Evolutionary conservation across 2,888 invertebrate genomes (phyloP).

Genomic region (Mythimna albipuncta): DNA sequence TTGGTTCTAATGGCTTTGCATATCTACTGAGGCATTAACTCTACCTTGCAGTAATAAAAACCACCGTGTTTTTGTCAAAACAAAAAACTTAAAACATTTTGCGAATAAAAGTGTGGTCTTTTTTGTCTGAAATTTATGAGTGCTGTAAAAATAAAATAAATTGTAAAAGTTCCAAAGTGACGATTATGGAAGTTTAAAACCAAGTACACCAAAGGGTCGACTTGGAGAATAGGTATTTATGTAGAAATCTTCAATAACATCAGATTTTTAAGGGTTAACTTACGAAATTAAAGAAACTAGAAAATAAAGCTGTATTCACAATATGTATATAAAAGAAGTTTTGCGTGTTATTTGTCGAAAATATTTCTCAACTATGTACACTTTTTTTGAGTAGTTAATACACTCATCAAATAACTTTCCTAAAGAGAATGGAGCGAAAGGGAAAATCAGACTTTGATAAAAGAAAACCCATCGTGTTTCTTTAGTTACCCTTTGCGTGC

Average conservation of each 20-base stretch:
- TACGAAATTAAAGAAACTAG: not conserved
- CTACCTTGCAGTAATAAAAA: slow-evolving; percentile 9
- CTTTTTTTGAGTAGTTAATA: too few relatives aligned
- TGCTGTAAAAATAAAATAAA: slow-evolving; percentile 37
- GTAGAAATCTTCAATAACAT: slow-evolving; percentile 20
- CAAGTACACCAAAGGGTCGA: slow-evolving; percentile 1
- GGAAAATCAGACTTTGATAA: too few relatives aligned
- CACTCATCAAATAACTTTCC: too few relatives aligned
- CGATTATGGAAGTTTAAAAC: slow-evolving; percentile 44
- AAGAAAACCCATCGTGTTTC: too few relatives aligned
- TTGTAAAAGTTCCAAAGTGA: slow-evolving; percentile 48
- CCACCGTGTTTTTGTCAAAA: slow-evolving; percentile 22
- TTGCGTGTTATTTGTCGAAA: not conserved
- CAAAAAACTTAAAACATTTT: slow-evolving; percentile 31
- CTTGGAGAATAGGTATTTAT: slow-evolving; percentile 1
- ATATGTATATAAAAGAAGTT: not conserved
- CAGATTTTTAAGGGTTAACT: slow-evolving; percentile 5
- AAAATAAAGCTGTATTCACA: not conserved
- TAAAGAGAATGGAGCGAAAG: too few relatives aligned
- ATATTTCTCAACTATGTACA: not conserved
- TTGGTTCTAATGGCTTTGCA: slow-evolving; percentile 8
- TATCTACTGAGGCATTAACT: slow-evolving; percentile 14
- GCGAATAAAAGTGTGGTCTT: slow-evolving; percentile 60
- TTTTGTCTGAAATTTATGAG: slow-evolving; percentile 47
- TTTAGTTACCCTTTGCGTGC: too few relatives aligned